Evolutionary conservation across 1,140 invertebrate genomes (phyloP).

Genomic region (Diabrotica undecimpunctata): DNA sequence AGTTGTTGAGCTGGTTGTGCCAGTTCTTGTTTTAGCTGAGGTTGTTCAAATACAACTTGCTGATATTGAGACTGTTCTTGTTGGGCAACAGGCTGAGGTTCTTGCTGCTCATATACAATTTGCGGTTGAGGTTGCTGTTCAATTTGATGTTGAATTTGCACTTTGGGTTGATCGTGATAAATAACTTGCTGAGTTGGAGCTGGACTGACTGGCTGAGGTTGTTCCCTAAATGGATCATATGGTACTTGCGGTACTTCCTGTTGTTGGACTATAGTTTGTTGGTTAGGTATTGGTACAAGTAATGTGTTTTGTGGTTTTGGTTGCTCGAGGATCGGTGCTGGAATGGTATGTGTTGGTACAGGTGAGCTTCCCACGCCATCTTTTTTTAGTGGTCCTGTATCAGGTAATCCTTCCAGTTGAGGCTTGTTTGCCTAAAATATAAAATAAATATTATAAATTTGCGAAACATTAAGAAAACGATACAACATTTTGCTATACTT

Average conservation of each 20-base stretch:
- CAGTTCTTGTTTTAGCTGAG: background rate
- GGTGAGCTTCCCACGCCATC: background rate
- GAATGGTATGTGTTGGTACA: background rate
- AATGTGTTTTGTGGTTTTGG: background rate
- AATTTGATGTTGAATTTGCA: background rate
- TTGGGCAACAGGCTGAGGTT: background rate
- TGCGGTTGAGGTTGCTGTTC: background rate
- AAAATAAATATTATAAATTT: background rate
- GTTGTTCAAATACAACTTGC: background rate
- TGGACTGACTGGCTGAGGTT: background rate
- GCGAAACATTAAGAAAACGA: too few relatives aligned
- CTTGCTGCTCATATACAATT: background rate
- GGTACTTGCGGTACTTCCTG: background rate
- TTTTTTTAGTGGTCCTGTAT: conserved; percentile 7
- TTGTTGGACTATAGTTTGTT: background rate
- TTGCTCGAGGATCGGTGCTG: background rate
- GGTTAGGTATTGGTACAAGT: background rate
- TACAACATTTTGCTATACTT: too few relatives aligned
- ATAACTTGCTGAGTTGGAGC: background rate
- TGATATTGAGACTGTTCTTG: background rate
- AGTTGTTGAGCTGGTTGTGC: background rate
- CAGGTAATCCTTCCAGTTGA: conserved; percentile 12
- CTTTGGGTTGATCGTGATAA: background rate
- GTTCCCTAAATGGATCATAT: background rate
- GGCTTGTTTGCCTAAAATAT: conserved; percentile 13